Evolutionary conservation across 2,888 invertebrate species (phyloP).

Genomic region (Ophion ellenae): DNA sequence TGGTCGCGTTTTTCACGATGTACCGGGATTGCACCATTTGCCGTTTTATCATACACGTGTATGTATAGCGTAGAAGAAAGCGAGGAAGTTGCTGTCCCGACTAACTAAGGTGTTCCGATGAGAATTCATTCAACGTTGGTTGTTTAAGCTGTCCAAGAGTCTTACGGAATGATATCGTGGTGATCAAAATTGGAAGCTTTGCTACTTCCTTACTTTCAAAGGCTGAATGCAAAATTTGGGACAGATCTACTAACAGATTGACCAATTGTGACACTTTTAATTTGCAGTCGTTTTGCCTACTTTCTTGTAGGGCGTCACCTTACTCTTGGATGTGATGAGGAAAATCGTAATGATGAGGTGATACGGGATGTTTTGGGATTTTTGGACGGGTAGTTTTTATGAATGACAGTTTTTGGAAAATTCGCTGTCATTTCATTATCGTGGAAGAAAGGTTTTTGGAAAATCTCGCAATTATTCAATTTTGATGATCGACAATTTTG

Average conservation of each 20-base stretch:
- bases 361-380: neutral
- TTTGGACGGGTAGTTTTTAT: neutral
- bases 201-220: neutral
- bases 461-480: neutral
- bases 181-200: neutral
- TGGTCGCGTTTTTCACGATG: constrained; percentile 20
- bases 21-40: constrained; percentile 1
- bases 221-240: neutral
- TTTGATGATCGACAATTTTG: too few relatives aligned
- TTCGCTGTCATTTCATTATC: too few relatives aligned
- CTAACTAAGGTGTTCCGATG: neutral
- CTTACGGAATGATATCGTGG: neutral
- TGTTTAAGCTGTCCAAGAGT: neutral
- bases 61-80: neutral
- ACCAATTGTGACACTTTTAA: neutral
- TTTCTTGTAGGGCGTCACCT: neutral
- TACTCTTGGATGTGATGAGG: neutral
- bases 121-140: neutral
- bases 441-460: neutral
- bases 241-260: neutral
- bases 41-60: constrained; percentile 5
- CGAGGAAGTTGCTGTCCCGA: neutral
- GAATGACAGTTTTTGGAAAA: neutral
- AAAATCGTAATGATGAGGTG: neutral
- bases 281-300: neutral